These are phyloP conservation scores for Pipistrellus pygmaeus DNA, from an alignment of 2,797 vertebrate genomes.

Conservation along the genomic window DNA sequence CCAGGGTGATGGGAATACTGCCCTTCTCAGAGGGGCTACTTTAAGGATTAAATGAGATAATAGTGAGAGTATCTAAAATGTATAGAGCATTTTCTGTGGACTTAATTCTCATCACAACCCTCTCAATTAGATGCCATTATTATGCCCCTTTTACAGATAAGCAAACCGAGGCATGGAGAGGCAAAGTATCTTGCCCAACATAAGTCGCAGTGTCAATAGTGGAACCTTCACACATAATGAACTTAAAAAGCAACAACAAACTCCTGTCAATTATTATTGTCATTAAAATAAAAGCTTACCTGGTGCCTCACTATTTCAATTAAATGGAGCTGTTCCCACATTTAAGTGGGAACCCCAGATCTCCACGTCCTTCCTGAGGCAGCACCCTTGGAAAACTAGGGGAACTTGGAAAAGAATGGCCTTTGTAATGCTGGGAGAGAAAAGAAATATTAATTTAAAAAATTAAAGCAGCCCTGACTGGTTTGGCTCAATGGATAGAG, in stretches of 20 bases:
- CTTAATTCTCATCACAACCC: neutral
- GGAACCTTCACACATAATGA: neutral
- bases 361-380: rapidly evolving
- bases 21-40: neutral
- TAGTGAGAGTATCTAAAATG: neutral
- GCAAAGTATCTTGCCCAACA: neutral
- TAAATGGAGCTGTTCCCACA: neutral
- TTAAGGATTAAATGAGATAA: neutral
- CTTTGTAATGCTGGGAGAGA: constrained; percentile 58
- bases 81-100: neutral
- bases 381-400: neutral
- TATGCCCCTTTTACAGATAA: neutral
- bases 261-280: neutral
- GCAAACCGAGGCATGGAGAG: neutral
- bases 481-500: too few relatives aligned
- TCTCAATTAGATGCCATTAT: neutral
- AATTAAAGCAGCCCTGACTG: constrained; percentile 48
- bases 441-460: constrained; percentile 74
- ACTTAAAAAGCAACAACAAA: neutral
- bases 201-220: neutral
- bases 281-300: neutral
- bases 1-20: too few relatives aligned
- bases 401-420: neutral
- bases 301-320: neutral
- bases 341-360: neutral